Base-by-base conservation (phyloP, 2,888 invertebrate genomes). In the Chrysotoxum bicinctum region DNA sequence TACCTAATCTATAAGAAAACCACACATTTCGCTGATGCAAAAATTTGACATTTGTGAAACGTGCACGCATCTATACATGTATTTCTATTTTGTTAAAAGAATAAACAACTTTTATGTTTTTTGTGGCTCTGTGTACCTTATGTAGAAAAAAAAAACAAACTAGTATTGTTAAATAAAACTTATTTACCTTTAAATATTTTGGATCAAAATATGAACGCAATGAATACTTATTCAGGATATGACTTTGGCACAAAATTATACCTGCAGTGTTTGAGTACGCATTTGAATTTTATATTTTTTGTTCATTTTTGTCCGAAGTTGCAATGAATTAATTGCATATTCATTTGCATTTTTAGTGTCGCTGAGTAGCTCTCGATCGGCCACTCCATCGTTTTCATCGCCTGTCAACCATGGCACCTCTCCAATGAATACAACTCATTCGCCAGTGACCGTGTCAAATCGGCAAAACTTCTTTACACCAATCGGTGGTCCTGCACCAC, bases 401-500 rank as follows among this genome's bases (percentile, higher is more conserved):
- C 95, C 95, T 74, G 95, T 94, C 77, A 94, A 95, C 80, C 94
- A 95, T 88, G 94, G 94, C 40, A 94, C 95, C 64, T 95, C 95
- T 5, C 94, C 95, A 23, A 93, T 94, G 88, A 94, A 94, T 88
- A 93, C 93, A 92, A 89, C 90, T 73, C 94, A 95, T 90, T 94
- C 95, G 81, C 94, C 94, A 35, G 94, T 95, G 58, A 94, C 95
- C 68, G 94, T 94, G 80, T 95, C 96, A 43, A 94, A 96, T 80
- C 94, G 96, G 87, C 96, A 96, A 91, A 97, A 97, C 92, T 95
- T 98, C 88, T 98, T 98, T 92, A 96, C 98, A 93, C 98, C 98
- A 35, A 98, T 98, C 89, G 91, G 90, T 50, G 89, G 89, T 23
- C 66, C 86, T n/a, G 86, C 74, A 2, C 86, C 73, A 35, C 45